Conservation (phyloP, 2,888 invertebrate genomes). For the Ophion slaviceki region DNA sequence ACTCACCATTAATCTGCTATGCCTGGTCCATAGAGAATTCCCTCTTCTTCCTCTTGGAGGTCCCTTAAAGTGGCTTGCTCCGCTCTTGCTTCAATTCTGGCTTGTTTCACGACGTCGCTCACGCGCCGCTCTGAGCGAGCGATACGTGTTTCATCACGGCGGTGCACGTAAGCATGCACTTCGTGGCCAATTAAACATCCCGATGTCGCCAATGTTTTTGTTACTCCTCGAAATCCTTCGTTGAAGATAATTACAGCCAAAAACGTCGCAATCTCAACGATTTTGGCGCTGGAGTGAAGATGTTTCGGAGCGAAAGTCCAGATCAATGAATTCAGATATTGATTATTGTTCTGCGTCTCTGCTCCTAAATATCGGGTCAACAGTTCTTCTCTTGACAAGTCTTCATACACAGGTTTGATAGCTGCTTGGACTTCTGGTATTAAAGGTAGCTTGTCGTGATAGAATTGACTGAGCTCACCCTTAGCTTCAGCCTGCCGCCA, state of each 20-base stretch:
- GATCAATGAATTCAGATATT: slow-evolving; percentile 1
- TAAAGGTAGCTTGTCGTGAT: slow-evolving; percentile 6
- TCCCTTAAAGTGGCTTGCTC: no score
- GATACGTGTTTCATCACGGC: no score
- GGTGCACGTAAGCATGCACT: no score
- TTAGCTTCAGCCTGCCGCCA: neutral
- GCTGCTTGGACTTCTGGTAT: slow-evolving; percentile 12
- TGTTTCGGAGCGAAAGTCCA: no score
- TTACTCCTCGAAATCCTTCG: neutral
- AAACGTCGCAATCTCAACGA: slow-evolving; percentile 10
- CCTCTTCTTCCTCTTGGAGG: no score
- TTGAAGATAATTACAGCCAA: neutral
- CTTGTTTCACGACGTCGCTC: no score
- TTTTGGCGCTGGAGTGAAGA: neutral
- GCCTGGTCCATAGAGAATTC: no score
- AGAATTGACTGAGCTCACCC: neutral
- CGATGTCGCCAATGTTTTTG: neutral
- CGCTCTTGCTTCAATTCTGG: no score
- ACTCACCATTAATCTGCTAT: no score
- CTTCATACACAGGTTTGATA: slow-evolving; percentile 21
- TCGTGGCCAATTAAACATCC: no score
- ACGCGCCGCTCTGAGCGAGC: no score
- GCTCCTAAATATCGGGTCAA: slow-evolving; percentile 17
- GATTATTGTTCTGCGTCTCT: slow-evolving; percentile 30
- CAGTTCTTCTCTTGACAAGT: neutral